Conservation (phyloP, 2,888 invertebrate species). For the Pachydiplax longipennis region DNA sequence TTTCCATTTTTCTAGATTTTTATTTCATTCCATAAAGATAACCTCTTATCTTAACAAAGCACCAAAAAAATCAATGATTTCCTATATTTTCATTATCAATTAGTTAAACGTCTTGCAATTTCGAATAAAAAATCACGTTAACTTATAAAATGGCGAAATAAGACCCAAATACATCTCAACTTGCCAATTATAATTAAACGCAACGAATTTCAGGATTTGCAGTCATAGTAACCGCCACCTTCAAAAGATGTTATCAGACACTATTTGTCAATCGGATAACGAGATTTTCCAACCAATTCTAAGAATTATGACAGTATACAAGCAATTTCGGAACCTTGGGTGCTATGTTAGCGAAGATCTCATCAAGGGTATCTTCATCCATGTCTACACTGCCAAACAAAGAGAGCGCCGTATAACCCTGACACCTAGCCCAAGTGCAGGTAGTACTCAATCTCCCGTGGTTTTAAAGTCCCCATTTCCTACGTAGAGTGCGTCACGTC, state of each 20-base stretch:
- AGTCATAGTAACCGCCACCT: not conserved
- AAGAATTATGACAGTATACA: not conserved
- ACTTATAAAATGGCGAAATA: not conserved
- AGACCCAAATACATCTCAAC: not conserved
- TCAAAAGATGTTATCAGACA: not conserved
- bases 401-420: not conserved
- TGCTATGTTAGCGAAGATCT: not conserved
- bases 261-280: not conserved
- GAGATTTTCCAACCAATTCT: not conserved
- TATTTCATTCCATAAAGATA: not conserved
- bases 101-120: no score
- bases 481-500: not conserved
- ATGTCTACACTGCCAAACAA: conserved; percentile 31
- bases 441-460: conserved; percentile 16
- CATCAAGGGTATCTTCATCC: not conserved
- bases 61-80: not conserved
- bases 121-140: not conserved
- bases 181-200: not conserved
- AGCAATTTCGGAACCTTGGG: not conserved
- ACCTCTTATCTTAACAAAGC: not conserved
- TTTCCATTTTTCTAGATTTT: no score
- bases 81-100: not conserved
- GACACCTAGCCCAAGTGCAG: conserved; percentile 13
- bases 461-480: not conserved
- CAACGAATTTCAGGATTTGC: not conserved